Evolutionary conservation across 2,888 invertebrate species (phyloP).

Genomic region (Allacma fusca): DNA sequence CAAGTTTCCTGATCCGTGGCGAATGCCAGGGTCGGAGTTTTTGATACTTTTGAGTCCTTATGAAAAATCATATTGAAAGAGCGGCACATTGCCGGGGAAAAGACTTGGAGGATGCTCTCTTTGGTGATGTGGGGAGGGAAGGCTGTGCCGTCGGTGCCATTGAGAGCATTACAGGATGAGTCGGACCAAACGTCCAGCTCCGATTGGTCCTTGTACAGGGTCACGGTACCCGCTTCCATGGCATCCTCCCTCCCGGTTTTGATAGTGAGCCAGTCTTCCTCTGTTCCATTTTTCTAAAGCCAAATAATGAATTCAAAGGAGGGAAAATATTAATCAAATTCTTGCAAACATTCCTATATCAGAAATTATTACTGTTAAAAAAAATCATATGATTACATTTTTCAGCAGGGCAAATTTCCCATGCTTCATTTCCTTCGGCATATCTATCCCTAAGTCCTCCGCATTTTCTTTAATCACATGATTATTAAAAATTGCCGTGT

Average conservation of each 20-base stretch:
- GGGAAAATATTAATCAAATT: neutral
- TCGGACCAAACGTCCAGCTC: conserved; percentile 31
- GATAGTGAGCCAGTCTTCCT: conserved; percentile 19
- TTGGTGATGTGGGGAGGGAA: conserved; percentile 29
- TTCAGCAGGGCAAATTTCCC: conserved; percentile 40
- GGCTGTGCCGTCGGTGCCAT: conserved; percentile 29
- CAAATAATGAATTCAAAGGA: neutral
- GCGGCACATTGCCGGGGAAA: conserved; percentile 37
- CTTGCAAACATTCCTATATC: too few relatives aligned
- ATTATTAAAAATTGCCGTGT: conserved; percentile 37
- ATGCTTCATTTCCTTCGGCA: conserved; percentile 25
- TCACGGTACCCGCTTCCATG: neutral
- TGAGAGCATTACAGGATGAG: conserved; percentile 17
- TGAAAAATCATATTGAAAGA: conserved; percentile 30
- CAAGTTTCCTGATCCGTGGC: conserved; percentile 9
- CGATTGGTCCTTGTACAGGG: conserved; percentile 15
- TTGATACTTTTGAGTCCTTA: neutral
- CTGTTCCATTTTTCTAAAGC: conserved; percentile 25
- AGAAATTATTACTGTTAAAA: too few relatives aligned
- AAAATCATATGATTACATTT: conserved; percentile 22
- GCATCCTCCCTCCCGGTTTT: conserved; percentile 12
- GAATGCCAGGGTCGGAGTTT: conserved; percentile 8
- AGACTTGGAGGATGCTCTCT: conserved; percentile 20
- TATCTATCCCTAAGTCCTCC: conserved; percentile 10
- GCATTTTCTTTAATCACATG: conserved; percentile 27